Percentiles rank a stretch among this genome's conserved stretches.
phyloP scores from a whole-genome alignment of 2,888 invertebrate species.

The Tholera decimalis region DNA sequence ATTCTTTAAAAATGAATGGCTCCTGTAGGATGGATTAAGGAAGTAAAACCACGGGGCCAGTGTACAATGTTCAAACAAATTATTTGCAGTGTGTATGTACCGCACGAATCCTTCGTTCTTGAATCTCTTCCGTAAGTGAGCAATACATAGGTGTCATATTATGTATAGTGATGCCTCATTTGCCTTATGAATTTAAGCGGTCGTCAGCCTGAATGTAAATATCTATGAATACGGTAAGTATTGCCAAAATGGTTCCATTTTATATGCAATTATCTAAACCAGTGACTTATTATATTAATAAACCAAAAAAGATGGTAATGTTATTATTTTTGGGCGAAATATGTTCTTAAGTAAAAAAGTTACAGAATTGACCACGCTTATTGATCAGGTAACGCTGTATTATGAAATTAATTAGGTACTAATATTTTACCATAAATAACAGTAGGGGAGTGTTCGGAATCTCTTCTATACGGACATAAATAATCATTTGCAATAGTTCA shows the following conservation, averaged over 20 bases:
- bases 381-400: too few species aligned
- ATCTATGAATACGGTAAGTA: constrained; percentile 36
- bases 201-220: constrained; percentile 59
- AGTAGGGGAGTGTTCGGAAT: background rate
- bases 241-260: constrained; percentile 26
- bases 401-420: too few species aligned
- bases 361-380: too few species aligned
- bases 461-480: background rate
- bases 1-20: too few species aligned
- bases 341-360: too few species aligned
- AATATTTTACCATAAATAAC: background rate
- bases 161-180: constrained; percentile 42
- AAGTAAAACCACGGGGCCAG: background rate
- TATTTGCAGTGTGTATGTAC: constrained; percentile 38
- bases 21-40: background rate
- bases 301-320: too few species aligned
- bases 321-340: too few species aligned
- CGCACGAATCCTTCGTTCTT: constrained; percentile 46
- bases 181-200: constrained; percentile 49
- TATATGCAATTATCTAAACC: constrained; percentile 5
- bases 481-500: background rate
- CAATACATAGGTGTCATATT: constrained; percentile 32
- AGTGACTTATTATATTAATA: constrained; percentile 18
- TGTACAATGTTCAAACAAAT: constrained; percentile 9
- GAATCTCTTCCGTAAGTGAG: constrained; percentile 56